A percentile compares a stretch with the other conserved stretches of the same genome.
Evolutionary conservation across 2,797 vertebrate genomes (phyloP).

Genomic region (Propithecus deckenii): DNA sequence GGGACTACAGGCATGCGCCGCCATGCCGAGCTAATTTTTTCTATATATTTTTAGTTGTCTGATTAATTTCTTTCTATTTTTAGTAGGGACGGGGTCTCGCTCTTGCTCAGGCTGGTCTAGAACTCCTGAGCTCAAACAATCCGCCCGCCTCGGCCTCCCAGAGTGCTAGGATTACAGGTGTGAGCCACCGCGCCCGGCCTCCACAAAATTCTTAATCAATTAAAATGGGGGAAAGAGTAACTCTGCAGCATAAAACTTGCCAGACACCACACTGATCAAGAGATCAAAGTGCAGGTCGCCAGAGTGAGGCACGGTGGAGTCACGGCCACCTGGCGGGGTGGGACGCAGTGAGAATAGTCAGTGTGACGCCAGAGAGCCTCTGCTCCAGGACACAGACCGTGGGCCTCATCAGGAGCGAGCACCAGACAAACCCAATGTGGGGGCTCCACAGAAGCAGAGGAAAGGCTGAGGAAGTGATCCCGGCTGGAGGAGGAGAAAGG

Average conservation of each 20-base stretch:
- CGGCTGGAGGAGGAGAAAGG: fast-evolving
- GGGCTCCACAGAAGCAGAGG: fast-evolving
- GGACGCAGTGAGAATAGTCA: not conserved
- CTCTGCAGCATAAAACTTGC: not conserved
- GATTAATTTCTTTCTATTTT: no score
- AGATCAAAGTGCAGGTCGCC: not conserved
- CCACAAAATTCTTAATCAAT: not conserved
- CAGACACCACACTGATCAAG: not conserved
- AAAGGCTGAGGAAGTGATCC: not conserved
- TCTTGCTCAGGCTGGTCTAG: no score
- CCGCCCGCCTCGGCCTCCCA: no score
- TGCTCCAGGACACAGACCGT: not conserved
- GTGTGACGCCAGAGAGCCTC: not conserved
- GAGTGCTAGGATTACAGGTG: no score
- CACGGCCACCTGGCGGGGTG: not conserved
- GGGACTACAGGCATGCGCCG: no score
- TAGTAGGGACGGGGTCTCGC: no score
- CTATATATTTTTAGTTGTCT: no score
- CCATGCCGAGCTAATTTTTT: no score
- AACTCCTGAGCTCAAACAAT: no score
- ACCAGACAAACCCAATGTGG: fast-evolving
- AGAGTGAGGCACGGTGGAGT: fast-evolving
- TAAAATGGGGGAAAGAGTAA: not conserved
- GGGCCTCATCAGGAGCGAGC: not conserved
- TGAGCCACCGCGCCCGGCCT: no score